Base-by-base conservation (phyloP, 2,888 invertebrate species). In the Gymnocheta viridis region DNA sequence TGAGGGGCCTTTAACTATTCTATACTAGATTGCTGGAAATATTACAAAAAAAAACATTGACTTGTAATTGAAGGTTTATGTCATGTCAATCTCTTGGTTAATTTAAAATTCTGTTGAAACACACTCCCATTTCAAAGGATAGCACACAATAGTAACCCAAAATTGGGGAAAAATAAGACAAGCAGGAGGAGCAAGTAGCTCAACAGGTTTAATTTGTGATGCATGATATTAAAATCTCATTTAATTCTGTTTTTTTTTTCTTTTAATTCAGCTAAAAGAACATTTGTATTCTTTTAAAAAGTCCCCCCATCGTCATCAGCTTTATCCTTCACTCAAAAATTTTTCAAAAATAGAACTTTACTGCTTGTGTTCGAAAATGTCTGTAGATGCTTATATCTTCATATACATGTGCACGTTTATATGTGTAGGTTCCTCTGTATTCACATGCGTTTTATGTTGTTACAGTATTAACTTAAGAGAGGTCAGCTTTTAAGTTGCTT, bases 141-240 rank as follows among this genome's bases (percentile, higher is more conserved):
- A 29, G 2, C 10, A 19, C 12, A 10, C 29, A 32, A 54, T 3
- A 27, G 1, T 19, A 24, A 12, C 14, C 10, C 6, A 35, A 44
- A 66, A 47, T 35, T 32, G 17, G 24, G 2, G 9, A 47, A 14
- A 44, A 19, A 29, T 12, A 17, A 35, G 6, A 29, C 17, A 44
- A 44, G 24, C 27, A 17, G 44, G 10, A 58, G 27, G 19, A 35
- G 41, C 14, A 17, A 60, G n/a, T 44, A 70, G 44, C 27, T 62
- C 78, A 79, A 70, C 70, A 70, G 54, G 70, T 70, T 79, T 62
- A 70, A 60, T 69, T 60, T 81, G 32, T 74, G 74, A 69, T 60
- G 41, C 19, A 44, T 74, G 81, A 51, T 67, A 51, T 62, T 27
- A 60, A 70, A 81, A 81, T 67, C 67, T 44, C 22, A 74, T 51